A percentile compares a stretch with the other conserved stretches of the same genome.
Evolutionary conservation across 2,113 vertebrate species (phyloP).

Genomic region (Irena cyanogastra): DNA sequence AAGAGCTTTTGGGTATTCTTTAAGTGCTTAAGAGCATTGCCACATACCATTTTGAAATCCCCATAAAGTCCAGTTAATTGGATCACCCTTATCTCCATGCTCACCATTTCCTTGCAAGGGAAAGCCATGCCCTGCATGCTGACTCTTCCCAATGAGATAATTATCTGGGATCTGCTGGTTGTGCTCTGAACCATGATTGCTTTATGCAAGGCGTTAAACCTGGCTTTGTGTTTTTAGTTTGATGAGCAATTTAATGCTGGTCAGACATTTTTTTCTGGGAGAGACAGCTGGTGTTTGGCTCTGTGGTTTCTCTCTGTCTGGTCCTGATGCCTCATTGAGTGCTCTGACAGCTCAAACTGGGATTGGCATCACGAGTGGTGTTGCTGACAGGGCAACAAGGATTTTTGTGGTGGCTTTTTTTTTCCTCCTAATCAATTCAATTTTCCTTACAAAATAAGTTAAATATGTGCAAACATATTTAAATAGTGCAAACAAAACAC

Average conservation of each 20-base stretch:
- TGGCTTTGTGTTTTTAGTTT: neutral
- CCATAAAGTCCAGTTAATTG: conserved; percentile 1
- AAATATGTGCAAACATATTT: neutral
- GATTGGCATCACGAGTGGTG: rapidly evolving
- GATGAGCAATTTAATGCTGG: neutral
- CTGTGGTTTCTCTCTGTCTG: neutral
- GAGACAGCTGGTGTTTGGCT: neutral
- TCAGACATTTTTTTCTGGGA: neutral
- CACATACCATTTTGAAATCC: conserved; percentile 9
- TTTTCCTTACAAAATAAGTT: neutral
- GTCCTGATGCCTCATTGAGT: neutral
- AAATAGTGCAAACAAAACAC: neutral
- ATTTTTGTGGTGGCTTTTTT: neutral
- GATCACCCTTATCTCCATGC: neutral
- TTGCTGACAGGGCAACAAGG: neutral
- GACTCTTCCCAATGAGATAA: neutral
- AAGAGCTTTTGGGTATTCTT: conserved; percentile 27
- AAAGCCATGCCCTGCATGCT: neutral
- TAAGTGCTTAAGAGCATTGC: conserved; percentile 38
- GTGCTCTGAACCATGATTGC: neutral
- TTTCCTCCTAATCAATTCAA: neutral
- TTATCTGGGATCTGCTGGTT: neutral
- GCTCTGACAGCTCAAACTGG: neutral
- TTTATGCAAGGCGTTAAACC: neutral
- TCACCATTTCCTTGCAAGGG: neutral